These are phyloP conservation scores for Bombycilla garrulus DNA, from an alignment of 2,113 vertebrate genomes.

Conservation along the genomic window DNA sequence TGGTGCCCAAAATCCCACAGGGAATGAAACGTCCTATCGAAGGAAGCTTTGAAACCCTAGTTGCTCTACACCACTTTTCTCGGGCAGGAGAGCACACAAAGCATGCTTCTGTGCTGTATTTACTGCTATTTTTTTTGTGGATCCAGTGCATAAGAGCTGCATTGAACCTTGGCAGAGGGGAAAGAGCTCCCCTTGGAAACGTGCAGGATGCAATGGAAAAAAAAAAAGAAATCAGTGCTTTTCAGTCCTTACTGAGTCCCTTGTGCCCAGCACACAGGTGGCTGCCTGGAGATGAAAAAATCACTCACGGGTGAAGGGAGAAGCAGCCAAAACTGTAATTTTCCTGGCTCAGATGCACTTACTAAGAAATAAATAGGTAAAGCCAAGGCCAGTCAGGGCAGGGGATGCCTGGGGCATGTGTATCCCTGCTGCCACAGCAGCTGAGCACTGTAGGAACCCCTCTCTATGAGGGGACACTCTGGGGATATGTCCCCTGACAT, in stretches of 20 bases:
- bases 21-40: conserved; percentile 53
- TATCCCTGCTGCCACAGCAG: not conserved
- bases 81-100: conserved; percentile 37
- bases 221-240: conserved; percentile 1
- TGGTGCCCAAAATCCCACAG: conserved; percentile 42
- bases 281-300: conserved; percentile 18
- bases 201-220: conserved; percentile 61
- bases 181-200: conserved; percentile 51
- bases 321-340: conserved; percentile 33
- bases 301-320: conserved; percentile 10
- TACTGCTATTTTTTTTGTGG: not conserved
- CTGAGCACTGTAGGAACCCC: not conserved
- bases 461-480: rapidly evolving
- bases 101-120: conserved; percentile 53
- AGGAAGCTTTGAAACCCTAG: conserved; percentile 70
- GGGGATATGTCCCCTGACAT: not conserved
- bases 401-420: rapidly evolving
- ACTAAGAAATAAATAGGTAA: conserved; percentile 2
- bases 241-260: conserved; percentile 55
- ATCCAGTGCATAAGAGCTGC: conserved; percentile 59
- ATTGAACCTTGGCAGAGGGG: conserved; percentile 64
- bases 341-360: conserved; percentile 48
- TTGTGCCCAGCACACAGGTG: conserved; percentile 43
- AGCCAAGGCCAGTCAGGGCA: not conserved
- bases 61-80: conserved; percentile 54